phyloP scores from a whole-genome alignment of 1,140 invertebrate species.

The Micrasema minimum region DNA sequence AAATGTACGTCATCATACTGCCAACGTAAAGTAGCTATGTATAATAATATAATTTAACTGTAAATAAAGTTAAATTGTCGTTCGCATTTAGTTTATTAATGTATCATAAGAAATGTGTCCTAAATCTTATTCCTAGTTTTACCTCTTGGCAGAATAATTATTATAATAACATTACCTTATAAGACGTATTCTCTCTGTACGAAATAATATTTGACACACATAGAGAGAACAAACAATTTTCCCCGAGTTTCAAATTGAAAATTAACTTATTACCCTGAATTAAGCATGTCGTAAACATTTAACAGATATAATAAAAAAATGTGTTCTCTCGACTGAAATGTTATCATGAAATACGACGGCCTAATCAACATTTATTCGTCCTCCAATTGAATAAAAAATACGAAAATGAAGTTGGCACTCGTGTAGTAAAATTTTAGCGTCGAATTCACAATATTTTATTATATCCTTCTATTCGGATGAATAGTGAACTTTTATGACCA shows the following conservation, averaged over 20 bases:
- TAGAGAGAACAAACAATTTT: constrained; percentile 19
- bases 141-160: no score
- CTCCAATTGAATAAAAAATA: constrained; percentile 17
- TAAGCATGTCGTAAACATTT: constrained; percentile 43
- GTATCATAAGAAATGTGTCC: no score
- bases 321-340: not conserved
- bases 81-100: no score
- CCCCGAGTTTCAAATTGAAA: constrained; percentile 36
- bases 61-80: no score
- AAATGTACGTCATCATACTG: no score
- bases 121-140: no score
- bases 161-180: no score
- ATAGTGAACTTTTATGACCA: not conserved
- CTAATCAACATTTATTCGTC: constrained; percentile 3
- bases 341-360: constrained; percentile 25
- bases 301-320: constrained; percentile 30
- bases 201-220: constrained; percentile 18
- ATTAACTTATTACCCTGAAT: constrained; percentile 26
- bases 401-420: not conserved
- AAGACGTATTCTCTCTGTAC: no score
- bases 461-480: not conserved
- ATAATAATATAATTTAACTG: no score
- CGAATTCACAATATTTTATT: constrained; percentile 10
- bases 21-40: no score
- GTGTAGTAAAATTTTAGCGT: constrained; percentile 5